Evolutionary conservation across 2,113 vertebrate species (phyloP).

Genomic region (Onychostruthus taczanowskii): DNA sequence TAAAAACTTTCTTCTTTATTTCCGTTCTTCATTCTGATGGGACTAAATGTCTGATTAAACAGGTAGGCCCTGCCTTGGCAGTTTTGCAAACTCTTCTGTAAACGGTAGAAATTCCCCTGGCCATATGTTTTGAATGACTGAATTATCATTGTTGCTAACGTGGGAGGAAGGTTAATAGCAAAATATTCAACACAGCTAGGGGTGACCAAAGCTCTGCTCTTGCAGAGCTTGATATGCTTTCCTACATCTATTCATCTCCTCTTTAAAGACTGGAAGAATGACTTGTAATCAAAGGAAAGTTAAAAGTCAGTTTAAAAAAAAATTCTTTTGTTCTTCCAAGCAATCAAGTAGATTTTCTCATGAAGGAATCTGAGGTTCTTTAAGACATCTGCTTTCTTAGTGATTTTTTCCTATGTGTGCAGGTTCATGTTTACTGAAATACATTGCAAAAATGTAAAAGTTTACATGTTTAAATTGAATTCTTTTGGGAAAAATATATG

Average conservation of each 20-base stretch:
- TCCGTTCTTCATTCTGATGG: background rate
- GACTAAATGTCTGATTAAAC: background rate
- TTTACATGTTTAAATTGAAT: background rate
- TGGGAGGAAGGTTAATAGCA: background rate
- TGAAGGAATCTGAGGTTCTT: background rate
- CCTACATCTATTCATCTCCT: background rate
- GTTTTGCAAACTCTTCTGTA: background rate
- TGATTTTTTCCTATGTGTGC: accelerated
- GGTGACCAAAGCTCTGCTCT: background rate
- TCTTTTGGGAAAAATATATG: background rate
- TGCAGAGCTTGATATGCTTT: background rate
- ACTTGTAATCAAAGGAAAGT: background rate
- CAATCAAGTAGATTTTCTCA: background rate
- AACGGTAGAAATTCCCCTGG: background rate
- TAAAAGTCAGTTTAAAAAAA: background rate
- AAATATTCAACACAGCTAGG: background rate
- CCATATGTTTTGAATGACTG: background rate
- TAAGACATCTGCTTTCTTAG: background rate
- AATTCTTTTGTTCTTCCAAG: background rate
- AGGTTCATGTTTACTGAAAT: background rate
- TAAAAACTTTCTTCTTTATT: background rate
- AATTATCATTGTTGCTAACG: accelerated
- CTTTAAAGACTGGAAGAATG: background rate
- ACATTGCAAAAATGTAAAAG: background rate
- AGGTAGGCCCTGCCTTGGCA: accelerated